A percentile compares a stretch with the other conserved stretches of the same genome.
phyloP scores from a whole-genome alignment of 2,797 vertebrate genomes.

The Leptodactylus fallax region DNA sequence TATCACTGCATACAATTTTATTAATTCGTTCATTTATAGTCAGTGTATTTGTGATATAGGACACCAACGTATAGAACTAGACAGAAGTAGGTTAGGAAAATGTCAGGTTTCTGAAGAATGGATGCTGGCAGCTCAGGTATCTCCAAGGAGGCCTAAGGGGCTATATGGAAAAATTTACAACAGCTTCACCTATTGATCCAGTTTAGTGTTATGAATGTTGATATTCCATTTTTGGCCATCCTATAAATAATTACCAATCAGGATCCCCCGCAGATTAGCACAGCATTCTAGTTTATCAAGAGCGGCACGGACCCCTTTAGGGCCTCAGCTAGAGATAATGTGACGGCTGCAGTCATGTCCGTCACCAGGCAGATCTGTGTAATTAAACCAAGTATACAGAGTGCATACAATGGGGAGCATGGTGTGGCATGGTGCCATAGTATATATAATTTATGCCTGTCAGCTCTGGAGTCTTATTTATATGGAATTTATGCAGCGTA shows the following conservation, averaged over 20 bases:
- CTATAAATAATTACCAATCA: constrained; percentile 19
- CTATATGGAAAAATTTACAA: background rate
- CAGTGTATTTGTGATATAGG: background rate
- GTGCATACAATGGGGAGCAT: background rate
- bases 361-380: constrained; percentile 5
- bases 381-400: constrained; percentile 11
- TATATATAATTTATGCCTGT: constrained; percentile 14
- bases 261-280: background rate
- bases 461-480: constrained; percentile 8
- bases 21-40: background rate
- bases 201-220: background rate
- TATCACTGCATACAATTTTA: constrained; percentile 2
- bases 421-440: constrained; percentile 1
- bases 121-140: background rate
- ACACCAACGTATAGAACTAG: background rate
- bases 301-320: constrained; percentile 3
- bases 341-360: constrained; percentile 11
- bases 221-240: background rate
- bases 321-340: constrained; percentile 24
- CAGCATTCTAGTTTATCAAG: background rate
- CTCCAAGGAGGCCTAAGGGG: background rate
- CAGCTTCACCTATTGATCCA: background rate
- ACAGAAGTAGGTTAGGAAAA: constrained; percentile 21
- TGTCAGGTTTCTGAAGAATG: background rate
- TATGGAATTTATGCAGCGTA: background rate